Conservation (phyloP, 2,113 vertebrate genomes). For the Callospermophilus lateralis region DNA sequence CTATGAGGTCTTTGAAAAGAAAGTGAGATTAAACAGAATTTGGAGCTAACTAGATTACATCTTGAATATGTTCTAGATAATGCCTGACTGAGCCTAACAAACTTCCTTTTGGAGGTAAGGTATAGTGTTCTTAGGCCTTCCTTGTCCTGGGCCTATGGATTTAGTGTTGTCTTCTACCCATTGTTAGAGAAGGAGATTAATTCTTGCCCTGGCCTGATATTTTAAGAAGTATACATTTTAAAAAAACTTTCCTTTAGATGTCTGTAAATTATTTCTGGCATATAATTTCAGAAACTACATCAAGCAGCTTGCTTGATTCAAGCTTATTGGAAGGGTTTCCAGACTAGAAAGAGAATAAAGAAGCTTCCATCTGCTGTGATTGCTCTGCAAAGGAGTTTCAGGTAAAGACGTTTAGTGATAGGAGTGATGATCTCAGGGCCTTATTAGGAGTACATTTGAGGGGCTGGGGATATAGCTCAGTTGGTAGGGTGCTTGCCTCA, state of each 20-base stretch:
- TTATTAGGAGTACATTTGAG: slow-evolving; percentile 19
- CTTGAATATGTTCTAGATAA: slow-evolving; percentile 31
- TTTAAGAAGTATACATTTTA: slow-evolving; percentile 48
- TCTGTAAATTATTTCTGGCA: slow-evolving; percentile 60
- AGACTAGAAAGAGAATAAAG: slow-evolving; percentile 92
- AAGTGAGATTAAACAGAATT: slow-evolving; percentile 40
- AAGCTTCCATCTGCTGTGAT: slow-evolving; percentile 92
- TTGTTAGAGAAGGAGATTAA: slow-evolving; percentile 42
- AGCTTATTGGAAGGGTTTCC: slow-evolving; percentile 93
- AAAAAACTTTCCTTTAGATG: slow-evolving; percentile 17
- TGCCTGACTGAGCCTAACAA: neutral
- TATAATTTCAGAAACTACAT: slow-evolving; percentile 89
- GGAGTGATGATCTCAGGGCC: slow-evolving; percentile 11
- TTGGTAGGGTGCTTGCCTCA: no score
- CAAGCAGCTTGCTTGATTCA: slow-evolving; percentile 94
- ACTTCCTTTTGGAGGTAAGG: neutral
- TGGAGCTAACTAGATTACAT: slow-evolving; percentile 28
- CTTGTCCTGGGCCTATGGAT: neutral
- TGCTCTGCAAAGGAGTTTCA: slow-evolving; percentile 94
- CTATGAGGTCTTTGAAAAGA: slow-evolving; percentile 36
- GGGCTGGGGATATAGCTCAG: no score
- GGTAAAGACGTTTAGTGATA: slow-evolving; percentile 85
- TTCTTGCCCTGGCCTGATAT: slow-evolving; percentile 2
- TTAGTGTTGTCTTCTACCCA: slow-evolving; percentile 13
- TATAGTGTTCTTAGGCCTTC: slow-evolving; percentile 27